Base-by-base conservation (phyloP, 1,140 invertebrate species). In the Drosophila takahashii region DNA sequence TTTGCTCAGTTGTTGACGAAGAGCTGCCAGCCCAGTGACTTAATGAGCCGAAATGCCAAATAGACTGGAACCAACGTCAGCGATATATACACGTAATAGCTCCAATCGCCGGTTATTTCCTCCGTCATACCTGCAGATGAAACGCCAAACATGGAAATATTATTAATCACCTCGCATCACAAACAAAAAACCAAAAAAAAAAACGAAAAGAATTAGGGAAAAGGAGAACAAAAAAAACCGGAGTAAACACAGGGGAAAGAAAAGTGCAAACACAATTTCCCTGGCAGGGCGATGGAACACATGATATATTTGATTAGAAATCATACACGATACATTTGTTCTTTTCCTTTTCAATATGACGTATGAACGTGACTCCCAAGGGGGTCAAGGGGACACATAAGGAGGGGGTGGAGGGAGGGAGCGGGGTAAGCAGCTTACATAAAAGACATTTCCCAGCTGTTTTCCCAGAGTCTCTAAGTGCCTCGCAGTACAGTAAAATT, bases 1-100 rank as follows among this genome's bases (percentile, higher is more conserved):
- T 90, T 90, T 81, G 73, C 69, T 78, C 83, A 92, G 86, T 92
- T 92, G 84, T 92, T 92, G 61, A 92, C 81, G 65, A 92, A 92
- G 71, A 92, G 71, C 77, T 92, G 76, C 91, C 91, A 92, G 70
- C 91, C 91, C 70, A 92, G 81, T 75, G 90, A 92, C 72, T 92
- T 91, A 74, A 92, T 86, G 74, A 92, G 85, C 65, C 89, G 84
- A 92, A 92, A 92, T 73, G 90, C 81, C 79, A 92, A 85, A 90
- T 92, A 92, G 62, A 92, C 91, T 76, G 92, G 92, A 61, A 92
- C 77, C 58, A 92, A 57, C 44, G 90, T 92, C 48, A 92, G 60
- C 72, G 89, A 75, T 73, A 92, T 85, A 59, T 90, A 92, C 65
- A 92, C 66, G 70, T 92, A 92, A 78, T 92, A 92, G 66, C 71